Conservation (phyloP, 2,113 vertebrate genomes). For the Apus apus region DNA sequence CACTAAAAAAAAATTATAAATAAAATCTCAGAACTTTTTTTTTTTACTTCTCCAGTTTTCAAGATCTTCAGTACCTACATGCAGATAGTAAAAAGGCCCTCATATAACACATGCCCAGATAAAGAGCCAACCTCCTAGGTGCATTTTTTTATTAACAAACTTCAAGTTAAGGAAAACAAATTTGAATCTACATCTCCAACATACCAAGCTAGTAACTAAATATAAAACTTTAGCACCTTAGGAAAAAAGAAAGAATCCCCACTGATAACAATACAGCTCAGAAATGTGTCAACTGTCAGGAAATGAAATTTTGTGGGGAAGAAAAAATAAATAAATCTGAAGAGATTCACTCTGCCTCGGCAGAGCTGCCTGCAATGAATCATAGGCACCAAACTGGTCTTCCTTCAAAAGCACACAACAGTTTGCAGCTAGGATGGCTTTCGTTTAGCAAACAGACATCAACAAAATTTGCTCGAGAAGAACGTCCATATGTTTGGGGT, state of each 20-base stretch:
- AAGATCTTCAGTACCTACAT: background rate
- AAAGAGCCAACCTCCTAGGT: background rate
- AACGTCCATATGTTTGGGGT: background rate
- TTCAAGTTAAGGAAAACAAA: background rate
- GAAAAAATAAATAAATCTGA: background rate
- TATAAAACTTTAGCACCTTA: rapidly evolving
- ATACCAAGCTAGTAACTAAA: background rate
- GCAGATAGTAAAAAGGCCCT: background rate
- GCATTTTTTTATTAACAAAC: background rate
- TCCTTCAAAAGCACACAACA: conserved; percentile 21
- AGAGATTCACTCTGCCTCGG: background rate
- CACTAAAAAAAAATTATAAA: background rate
- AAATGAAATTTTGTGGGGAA: background rate
- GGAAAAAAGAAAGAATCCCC: background rate
- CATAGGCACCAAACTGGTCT: conserved; percentile 45
- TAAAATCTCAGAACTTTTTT: too few relatives aligned
- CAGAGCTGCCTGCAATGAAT: conserved; percentile 16
- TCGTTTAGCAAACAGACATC: conserved; percentile 21
- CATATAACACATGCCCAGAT: background rate
- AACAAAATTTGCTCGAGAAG: conserved; percentile 45
- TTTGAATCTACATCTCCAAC: background rate
- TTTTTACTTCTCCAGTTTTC: background rate
- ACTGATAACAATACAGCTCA: background rate
- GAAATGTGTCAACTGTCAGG: background rate
- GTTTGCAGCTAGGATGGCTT: background rate